Evolutionary conservation across 2,888 invertebrate species (phyloP).

Genomic region (Andrena bicolor): DNA sequence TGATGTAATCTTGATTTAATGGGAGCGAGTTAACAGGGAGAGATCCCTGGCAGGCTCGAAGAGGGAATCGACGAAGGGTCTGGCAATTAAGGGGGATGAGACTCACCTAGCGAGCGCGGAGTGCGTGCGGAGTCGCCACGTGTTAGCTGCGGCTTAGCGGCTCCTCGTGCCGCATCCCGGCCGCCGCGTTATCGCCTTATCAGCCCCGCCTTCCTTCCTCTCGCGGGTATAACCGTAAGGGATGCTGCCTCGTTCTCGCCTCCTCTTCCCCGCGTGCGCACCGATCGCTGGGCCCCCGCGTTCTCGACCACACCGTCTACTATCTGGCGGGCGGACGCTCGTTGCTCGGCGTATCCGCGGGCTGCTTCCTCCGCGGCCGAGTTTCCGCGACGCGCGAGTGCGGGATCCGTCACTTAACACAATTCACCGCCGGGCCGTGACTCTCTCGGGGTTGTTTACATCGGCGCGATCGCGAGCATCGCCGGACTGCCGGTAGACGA

Average conservation of each 20-base stretch:
- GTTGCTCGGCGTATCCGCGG: constrained; percentile 5
- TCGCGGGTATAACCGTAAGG: constrained; percentile 16
- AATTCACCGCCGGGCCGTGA: constrained; percentile 68
- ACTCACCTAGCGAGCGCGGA: constrained; percentile 82
- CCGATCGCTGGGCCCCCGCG: constrained; percentile 31
- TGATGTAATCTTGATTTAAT: too few species aligned
- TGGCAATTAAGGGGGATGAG: not conserved
- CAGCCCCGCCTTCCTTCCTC: constrained; percentile 52
- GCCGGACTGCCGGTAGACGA: constrained; percentile 36
- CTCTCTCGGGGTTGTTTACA: constrained; percentile 52
- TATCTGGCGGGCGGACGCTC: too few species aligned
- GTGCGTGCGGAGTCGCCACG: constrained; percentile 82
- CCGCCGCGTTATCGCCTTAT: constrained; percentile 74
- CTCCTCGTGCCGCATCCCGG: constrained; percentile 84
- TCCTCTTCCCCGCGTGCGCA: constrained; percentile 10
- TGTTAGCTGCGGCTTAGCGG: constrained; percentile 82
- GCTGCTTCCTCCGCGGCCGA: constrained; percentile 15
- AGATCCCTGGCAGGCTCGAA: not conserved
- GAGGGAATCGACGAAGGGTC: constrained; percentile 12
- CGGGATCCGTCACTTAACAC: constrained; percentile 69
- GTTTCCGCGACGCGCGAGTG: constrained; percentile 1
- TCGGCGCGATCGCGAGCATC: constrained; percentile 58
- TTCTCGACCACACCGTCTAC: constrained; percentile 20
- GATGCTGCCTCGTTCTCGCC: constrained; percentile 2
- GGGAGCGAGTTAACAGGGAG: too few species aligned